Percentiles rank a stretch among this genome's conserved stretches.
phyloP scores from a whole-genome alignment of 2,797 vertebrate species.

The Argyrosomus regius region DNA sequence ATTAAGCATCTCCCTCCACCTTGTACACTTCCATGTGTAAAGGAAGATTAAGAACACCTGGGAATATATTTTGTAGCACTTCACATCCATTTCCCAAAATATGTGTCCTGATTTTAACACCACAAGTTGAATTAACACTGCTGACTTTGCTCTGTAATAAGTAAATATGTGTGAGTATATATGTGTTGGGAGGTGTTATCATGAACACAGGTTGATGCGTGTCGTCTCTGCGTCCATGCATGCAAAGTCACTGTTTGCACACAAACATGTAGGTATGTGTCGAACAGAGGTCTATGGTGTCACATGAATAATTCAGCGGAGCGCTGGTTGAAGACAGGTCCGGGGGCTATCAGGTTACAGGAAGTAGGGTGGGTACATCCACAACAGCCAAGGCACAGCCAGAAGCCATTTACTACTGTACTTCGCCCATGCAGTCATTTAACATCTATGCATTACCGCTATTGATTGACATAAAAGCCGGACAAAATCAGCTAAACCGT shows the following conservation, averaged over 20 bases:
- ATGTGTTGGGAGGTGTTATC: constrained; percentile 18
- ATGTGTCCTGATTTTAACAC: constrained; percentile 16
- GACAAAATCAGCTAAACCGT: constrained; percentile 74
- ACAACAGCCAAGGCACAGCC: constrained; percentile 33
- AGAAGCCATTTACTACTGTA: constrained; percentile 63
- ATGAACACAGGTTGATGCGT: constrained; percentile 33
- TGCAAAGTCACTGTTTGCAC: constrained; percentile 74
- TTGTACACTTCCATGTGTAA: background rate
- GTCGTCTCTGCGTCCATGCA: constrained; percentile 36
- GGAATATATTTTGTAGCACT: constrained; percentile 7
- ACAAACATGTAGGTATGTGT: constrained; percentile 74
- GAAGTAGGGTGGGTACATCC: constrained; percentile 60
- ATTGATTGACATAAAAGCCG: constrained; percentile 80
- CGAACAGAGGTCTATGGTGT: constrained; percentile 64
- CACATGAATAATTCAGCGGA: constrained; percentile 77
- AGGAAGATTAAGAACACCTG: background rate
- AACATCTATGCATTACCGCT: constrained; percentile 74
- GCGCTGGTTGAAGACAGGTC: constrained; percentile 50
- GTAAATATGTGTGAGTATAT: constrained; percentile 17
- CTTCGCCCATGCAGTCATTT: constrained; percentile 59
- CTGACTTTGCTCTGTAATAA: constrained; percentile 19
- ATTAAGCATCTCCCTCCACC: background rate
- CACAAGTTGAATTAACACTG: background rate
- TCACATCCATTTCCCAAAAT: constrained; percentile 8
- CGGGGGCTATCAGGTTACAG: constrained; percentile 71